Evolutionary conservation across 2,797 vertebrate species (phyloP), one percentile per base, ranked within the genome.

Genomic region (Luscinia megarhynchos): DNA sequence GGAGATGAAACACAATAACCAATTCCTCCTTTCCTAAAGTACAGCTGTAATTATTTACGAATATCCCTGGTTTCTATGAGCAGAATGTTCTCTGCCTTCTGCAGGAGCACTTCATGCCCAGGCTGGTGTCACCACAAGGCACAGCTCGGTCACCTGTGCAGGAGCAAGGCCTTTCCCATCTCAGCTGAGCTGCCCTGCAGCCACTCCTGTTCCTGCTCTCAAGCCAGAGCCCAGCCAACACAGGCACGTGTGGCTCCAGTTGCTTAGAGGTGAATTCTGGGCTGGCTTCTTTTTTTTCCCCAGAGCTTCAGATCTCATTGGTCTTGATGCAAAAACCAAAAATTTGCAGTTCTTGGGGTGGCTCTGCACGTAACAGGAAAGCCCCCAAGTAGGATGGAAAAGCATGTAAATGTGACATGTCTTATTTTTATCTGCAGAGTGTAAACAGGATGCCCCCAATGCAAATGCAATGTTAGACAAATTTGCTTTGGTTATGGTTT

Each of bases 51-150:
- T 20, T 83, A 22, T 85, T 68, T 51, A 57, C 38, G 53, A 50
- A 11, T 12, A 64, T 11, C 23, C 55, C 45, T 75, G 66, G 30
- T 84, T 57, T 54, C 58, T 45, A 2, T 0, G 1, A 50, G 48
- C 59, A 36, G 68, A 20, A 62, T 61, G 10, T 68, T 81, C 85
- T 53, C 36, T 80, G 7, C 53, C 26, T 43, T 48, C 45, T 78
- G 26, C 46, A 63, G 68, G 11, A 50, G 61, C 0, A 0, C 38
- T 70, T 74, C 11, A 2, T 6, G 4, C n/a, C 9, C 30, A 14
- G 68, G 34, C 32, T 75, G 55, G 55, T 55, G 26, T 23, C 88
- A 57, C 36, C 55, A 15, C 51, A 20, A 7, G 11, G 2, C 79
- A 46, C 48, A 64, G 63, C 63, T 53, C 11, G 0, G 55, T 15